Evolutionary conservation across 1,140 invertebrate species (phyloP), one percentile per base, ranked within the genome.

Genomic region (Agrilus planipennis): DNA sequence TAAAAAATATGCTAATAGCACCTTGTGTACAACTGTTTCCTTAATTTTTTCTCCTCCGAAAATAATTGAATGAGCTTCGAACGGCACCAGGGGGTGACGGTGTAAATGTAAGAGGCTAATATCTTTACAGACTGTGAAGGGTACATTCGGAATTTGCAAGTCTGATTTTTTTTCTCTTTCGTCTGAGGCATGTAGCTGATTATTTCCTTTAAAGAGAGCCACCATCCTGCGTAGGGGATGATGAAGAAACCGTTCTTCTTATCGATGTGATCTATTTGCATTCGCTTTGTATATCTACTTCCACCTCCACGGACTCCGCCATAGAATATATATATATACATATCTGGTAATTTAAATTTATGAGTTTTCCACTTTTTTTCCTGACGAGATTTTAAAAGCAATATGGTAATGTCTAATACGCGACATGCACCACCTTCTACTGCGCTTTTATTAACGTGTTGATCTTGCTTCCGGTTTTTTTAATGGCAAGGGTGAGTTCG

Each of bases 121-220:
- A 57, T 59, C 58, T 59, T 59, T 59, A 59, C 55, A 52, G 51
- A 39, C 50, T 60, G 57, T 49, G 55, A 60, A 60, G 57, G 57
- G 57, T 45, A 47, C 54, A 55, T 55, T 58, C 51, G 50, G 39
- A 58, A 60, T 61, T 61, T 61, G 58, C 58, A 61, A 61, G 58
- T 61, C 54, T 61, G 58, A 61, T 61, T 59, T 59, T 56, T n/a
- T n/a, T n/a, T n/a, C n/a, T n/a, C n/a, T n/a, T 58, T 59, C 52
- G 38, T 43, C 42, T 34, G 46, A 47, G 47, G 46, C 42, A 47
- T 45, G 51, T 39, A 41, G 38, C 46, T 57, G 57, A 61, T 61
- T 61, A 61, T 59, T 57, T n/a, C n/a, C n/a, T n/a, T n/a, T n/a
- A n/a, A n/a, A n/a, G n/a, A n/a, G n/a, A n/a, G n/a, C n/a, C n/a